Evolutionary conservation across 2,113 vertebrate genomes (phyloP), one percentile per base, ranked within the genome.

Genomic region (Cavia porcellus): DNA sequence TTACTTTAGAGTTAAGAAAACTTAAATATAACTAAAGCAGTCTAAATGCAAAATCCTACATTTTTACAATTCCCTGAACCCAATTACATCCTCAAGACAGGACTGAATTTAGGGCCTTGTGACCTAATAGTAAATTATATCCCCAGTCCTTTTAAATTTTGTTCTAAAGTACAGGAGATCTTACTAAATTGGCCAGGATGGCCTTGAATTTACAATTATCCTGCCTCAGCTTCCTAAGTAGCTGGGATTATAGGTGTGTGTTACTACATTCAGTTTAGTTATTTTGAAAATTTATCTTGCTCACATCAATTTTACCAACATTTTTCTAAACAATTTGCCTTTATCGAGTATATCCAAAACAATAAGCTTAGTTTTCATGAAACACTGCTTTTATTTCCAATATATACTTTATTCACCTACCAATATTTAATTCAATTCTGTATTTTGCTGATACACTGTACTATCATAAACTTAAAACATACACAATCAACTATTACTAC

Each of bases 321-420:
- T 91, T 5, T 47, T 86, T 12, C 79, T 80, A 57, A 90, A 62
- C 28, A 86, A 81, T 25, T 25, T 90, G 81, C 19, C n/a, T 90
- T 95, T 84, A 84, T 59, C 59, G 77, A 89, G 35, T n/a, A 25
- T 93, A 86, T 93, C 72, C 30, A 90, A 90, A 96, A 35, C 20
- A 57, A 89, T 92, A 32, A 38, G 68, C 57, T 13, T 74, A 42
- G n/a, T 74, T 74, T 74, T 42, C 70, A 74, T 42, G 9, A 42
- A 74, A 74, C 50, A 42, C 70, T 72, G 52, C 13, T 80, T 70
- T 93, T 22, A 50, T 66, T 92, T 96, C 61, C n/a, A 93, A 68
- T 17, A 11, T 22, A 77, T 17, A 59, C 28, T 79, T 79, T 25
- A 84, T 5, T 85, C 20, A 30, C 59, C 83, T 85, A 84, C 35